Evolutionary conservation across 2,888 invertebrate species (phyloP).

Genomic region (Eustalomyia histrio): DNA sequence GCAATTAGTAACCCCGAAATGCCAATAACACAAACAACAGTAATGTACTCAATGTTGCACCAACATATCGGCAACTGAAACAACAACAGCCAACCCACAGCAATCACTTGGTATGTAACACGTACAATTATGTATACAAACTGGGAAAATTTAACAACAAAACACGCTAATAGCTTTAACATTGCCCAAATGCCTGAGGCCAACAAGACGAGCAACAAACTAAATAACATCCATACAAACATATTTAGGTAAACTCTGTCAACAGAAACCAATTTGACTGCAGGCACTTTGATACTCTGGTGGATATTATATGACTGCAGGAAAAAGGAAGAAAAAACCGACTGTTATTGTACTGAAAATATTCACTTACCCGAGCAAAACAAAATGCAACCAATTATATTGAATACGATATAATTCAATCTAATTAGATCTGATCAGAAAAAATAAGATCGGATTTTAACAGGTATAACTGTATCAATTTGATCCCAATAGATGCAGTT

Average conservation of each 20-base stretch:
- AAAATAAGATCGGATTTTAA: too few relatives aligned
- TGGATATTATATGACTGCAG: slow-evolving; percentile 39
- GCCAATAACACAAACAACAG: slow-evolving; percentile 56
- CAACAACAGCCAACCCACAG: slow-evolving; percentile 47
- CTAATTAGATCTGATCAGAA: too few relatives aligned
- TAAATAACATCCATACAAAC: slow-evolving; percentile 30
- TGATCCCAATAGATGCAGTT: too few relatives aligned
- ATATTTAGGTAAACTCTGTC: slow-evolving; percentile 53
- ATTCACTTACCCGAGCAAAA: slow-evolving; percentile 12
- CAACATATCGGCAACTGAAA: slow-evolving; percentile 18
- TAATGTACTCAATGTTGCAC: slow-evolving; percentile 31
- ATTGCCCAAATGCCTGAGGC: slow-evolving; percentile 63
- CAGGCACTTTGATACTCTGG: slow-evolving; percentile 24
- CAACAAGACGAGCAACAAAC: slow-evolving; percentile 37
- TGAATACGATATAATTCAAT: too few relatives aligned
- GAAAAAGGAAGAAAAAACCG: slow-evolving; percentile 40
- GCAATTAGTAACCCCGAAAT: slow-evolving; percentile 69
- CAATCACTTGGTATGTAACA: slow-evolving; percentile 40
- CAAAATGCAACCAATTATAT: too few relatives aligned
- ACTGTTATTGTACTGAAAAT: slow-evolving; percentile 22
- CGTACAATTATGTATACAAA: slow-evolving; percentile 55
- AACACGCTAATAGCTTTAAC: slow-evolving; percentile 65
- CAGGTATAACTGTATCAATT: too few relatives aligned
- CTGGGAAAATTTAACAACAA: slow-evolving; percentile 60
- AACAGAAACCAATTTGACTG: slow-evolving; percentile 59